Base-by-base conservation (phyloP, 2,113 vertebrate species). In the Zosterops pallidus region DNA sequence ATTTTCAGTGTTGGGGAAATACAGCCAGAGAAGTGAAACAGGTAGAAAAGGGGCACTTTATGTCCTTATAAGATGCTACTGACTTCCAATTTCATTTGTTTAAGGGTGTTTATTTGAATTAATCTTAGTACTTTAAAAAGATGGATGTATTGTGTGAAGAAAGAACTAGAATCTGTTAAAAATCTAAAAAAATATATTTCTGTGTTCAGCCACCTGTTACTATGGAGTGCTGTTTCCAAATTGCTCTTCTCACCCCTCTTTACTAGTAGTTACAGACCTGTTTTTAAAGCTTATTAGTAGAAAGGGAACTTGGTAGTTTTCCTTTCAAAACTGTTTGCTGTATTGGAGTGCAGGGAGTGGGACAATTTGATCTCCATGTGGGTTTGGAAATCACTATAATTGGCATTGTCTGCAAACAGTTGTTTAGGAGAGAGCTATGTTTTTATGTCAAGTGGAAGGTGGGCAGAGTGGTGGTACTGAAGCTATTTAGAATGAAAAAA, bases 301-400 rank as follows among this genome's bases (percentile, higher is more conserved):
- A 24, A 92, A 55, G 26, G 8, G 15, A 56, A 24, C 16, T 47
- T 33, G 20, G 2, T 35, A 16, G 0, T 64, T 44, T 49, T 44
- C n/a, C 62, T 55, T 62, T 52, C 37, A 55, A 44, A 76, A 56
- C 26, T 26, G 10, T 49, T 81, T n/a, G 9, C 49, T 35, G 7
- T 4, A 1, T 8, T 47, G 15, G 20, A 55, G 31, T 1, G 1
- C 0, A 2, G 26, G 3, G 2, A 0, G 2, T 21, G 15, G 20
- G 26, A 4, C 49, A 64, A 0, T 37, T 67, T 23, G 33, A 29
- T 68, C 57, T 77, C 26, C 20, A 26, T 1, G 0, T 64, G 28
- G 23, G 7, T 69, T 79, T 91, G 46, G 35, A 29, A 72, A 21
- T 68, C 4, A 5, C 23, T 79, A 0, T 33, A 33, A 31, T 37